These are phyloP conservation scores for Alosa alosa DNA, from an alignment of 2,113 vertebrate genomes.

Conservation along the genomic window DNA sequence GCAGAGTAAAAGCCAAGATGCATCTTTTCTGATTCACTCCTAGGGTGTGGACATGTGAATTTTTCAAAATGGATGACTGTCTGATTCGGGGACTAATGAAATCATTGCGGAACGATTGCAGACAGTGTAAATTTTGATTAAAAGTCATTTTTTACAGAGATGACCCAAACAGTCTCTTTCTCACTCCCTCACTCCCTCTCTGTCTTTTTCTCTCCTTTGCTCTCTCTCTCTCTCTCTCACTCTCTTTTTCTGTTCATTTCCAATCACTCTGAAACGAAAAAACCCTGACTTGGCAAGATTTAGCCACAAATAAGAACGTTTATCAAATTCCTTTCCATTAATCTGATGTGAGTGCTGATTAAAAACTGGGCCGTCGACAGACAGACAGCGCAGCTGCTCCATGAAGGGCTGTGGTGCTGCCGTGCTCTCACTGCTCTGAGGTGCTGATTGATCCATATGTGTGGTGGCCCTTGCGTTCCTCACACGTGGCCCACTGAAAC, in stretches of 20 bases:
- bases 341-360: slow-evolving; percentile 65
- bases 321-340: slow-evolving; percentile 68
- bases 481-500: not conserved
- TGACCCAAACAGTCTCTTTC: slow-evolving; percentile 58
- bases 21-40: slow-evolving; percentile 36
- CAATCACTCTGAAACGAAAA: slow-evolving; percentile 46
- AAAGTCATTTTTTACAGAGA: slow-evolving; percentile 66
- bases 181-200: not conserved
- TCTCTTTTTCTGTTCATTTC: slow-evolving; percentile 63
- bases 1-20: slow-evolving; percentile 43
- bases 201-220: not conserved
- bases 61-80: slow-evolving; percentile 63
- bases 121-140: slow-evolving; percentile 68
- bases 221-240: slow-evolving; percentile 58
- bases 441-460: slow-evolving; percentile 61
- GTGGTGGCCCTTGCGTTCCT: slow-evolving; percentile 23
- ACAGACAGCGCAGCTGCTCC: slow-evolving; percentile 55
- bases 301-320: slow-evolving; percentile 55
- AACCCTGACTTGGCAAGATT: slow-evolving; percentile 67
- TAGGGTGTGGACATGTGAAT: slow-evolving; percentile 45
- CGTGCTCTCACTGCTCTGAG: not conserved
- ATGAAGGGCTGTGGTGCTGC: not conserved
- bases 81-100: slow-evolving; percentile 66
- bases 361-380: slow-evolving; percentile 59
- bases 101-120: slow-evolving; percentile 63